Conservation (phyloP, 1,140 invertebrate species). For the Aphelinus certus region DNA sequence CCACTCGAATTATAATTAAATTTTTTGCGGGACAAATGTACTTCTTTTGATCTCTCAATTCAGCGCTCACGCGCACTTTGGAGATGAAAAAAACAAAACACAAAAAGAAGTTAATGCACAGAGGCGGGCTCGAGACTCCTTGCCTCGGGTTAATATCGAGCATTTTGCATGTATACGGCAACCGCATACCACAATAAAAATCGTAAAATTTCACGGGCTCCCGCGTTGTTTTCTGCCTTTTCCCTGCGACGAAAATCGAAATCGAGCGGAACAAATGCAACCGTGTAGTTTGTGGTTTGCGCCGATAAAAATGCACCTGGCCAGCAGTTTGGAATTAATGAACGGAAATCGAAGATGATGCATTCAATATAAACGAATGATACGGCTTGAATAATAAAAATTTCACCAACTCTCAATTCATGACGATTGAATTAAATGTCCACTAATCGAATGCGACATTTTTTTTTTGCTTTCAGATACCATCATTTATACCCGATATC, state of each 20-base stretch:
- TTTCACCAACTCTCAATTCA: too few relatives aligned
- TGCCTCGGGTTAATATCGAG: constrained; percentile 23
- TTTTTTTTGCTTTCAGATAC: too few relatives aligned
- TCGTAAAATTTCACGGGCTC: constrained; percentile 20
- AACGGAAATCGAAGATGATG: constrained; percentile 1
- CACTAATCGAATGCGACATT: too few relatives aligned
- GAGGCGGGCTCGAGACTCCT: background rate
- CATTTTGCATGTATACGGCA: background rate
- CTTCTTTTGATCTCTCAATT: constrained; percentile 39
- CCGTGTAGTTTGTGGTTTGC: background rate
- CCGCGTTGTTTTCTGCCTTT: constrained; percentile 13
- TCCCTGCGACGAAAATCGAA: constrained; percentile 26
- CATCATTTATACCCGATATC: too few relatives aligned
- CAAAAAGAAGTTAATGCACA: constrained; percentile 9
- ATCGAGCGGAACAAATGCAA: background rate
- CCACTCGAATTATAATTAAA: constrained; percentile 37
- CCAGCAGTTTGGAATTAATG: background rate
- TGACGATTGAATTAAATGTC: too few relatives aligned
- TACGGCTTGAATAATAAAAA: too few relatives aligned
- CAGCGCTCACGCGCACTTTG: constrained; percentile 10
- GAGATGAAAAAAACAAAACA: constrained; percentile 36
- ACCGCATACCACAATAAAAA: constrained; percentile 32
- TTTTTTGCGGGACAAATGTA: constrained; percentile 16
- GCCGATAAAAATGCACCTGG: background rate
- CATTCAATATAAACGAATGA: constrained; percentile 1